Conservation (phyloP, 2,797 vertebrate species). For the Pseudomugil tenellus region DNA sequence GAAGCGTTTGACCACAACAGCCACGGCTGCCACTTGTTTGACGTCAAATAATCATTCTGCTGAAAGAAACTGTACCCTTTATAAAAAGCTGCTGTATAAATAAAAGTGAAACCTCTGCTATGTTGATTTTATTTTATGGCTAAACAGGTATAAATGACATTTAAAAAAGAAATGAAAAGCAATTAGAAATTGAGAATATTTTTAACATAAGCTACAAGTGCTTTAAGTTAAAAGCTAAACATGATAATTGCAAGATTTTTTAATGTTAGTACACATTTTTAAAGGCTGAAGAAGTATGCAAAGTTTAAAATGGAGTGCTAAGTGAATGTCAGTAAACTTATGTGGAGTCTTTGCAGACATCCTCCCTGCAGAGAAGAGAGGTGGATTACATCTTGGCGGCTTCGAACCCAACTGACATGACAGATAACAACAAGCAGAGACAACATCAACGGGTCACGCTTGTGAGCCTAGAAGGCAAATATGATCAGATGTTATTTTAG, state of each 20-base stretch:
- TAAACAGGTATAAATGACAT: slow-evolving; percentile 64
- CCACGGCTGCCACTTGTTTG: slow-evolving; percentile 75
- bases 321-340: not conserved
- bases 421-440: slow-evolving; percentile 60
- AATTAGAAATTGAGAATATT: no score
- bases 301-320: not conserved
- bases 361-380: slow-evolving; percentile 10
- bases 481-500: slow-evolving; percentile 57
- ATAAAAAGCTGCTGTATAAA: slow-evolving; percentile 78
- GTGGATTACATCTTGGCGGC: slow-evolving; percentile 63
- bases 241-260: no score
- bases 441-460: slow-evolving; percentile 63
- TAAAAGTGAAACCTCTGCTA: slow-evolving; percentile 59
- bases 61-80: slow-evolving; percentile 73
- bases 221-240: not conserved
- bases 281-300: not conserved
- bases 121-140: slow-evolving; percentile 48
- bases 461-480: slow-evolving; percentile 61
- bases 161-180: no score
- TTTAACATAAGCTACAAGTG: no score
- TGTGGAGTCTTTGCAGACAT: not conserved
- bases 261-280: no score
- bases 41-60: slow-evolving; percentile 79
- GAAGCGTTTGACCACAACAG: slow-evolving; percentile 62
- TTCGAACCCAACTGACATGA: slow-evolving; percentile 57